Conservation (phyloP, 2,888 invertebrate genomes). For the Cosmia trapezina region DNA sequence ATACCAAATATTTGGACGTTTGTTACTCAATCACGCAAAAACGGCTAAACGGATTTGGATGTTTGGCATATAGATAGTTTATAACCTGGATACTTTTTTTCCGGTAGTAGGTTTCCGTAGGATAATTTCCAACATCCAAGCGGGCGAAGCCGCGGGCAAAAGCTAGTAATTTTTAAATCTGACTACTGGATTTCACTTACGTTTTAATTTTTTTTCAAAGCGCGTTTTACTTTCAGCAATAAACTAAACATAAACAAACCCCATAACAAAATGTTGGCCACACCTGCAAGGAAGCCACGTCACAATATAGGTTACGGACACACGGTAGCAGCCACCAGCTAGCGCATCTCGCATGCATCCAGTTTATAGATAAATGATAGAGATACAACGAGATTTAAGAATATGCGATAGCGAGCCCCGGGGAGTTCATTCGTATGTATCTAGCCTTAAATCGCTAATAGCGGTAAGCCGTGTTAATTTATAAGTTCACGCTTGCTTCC, state of each 20-base stretch:
- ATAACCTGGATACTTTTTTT: no score
- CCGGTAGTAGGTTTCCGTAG: no score
- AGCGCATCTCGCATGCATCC: conserved; percentile 69
- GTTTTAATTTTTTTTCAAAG: no score
- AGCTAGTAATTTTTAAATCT: no score
- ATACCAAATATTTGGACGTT: no score
- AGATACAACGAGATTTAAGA: conserved; percentile 78
- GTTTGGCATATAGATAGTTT: no score
- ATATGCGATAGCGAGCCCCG: conserved; percentile 69
- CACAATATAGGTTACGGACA: conserved; percentile 67
- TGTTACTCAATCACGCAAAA: no score
- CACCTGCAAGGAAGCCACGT: conserved; percentile 56
- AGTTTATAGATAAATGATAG: conserved; percentile 80
- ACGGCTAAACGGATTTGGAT: no score
- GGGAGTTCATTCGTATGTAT: conserved; percentile 66
- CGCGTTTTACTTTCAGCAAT: no score
- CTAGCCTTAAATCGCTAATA: conserved; percentile 64
- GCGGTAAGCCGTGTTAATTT: conserved; percentile 53
- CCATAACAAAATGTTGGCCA: conserved; percentile 44
- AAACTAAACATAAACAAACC: neutral
- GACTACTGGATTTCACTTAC: no score
- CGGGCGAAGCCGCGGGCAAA: no score
- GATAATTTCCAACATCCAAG: no score
- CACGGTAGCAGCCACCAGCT: conserved; percentile 56
- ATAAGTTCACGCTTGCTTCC: conserved; percentile 58